Evolutionary conservation across 2,113 vertebrate species (phyloP).

Genomic region (Struthidea cinerea): DNA sequence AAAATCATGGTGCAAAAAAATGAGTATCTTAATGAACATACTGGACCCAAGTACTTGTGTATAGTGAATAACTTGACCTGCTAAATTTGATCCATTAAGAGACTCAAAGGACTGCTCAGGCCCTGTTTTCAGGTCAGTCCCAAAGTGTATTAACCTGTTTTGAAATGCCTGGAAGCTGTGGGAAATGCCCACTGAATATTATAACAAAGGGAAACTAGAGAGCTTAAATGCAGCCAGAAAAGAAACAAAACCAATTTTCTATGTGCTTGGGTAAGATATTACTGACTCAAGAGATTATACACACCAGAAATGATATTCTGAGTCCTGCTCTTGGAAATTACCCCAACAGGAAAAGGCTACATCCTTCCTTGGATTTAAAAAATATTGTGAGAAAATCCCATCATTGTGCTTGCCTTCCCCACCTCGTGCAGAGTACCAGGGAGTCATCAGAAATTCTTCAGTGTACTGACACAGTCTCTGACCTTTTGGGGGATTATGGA

Average conservation of each 20-base stretch:
- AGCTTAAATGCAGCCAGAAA: not conserved
- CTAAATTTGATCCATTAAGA: not conserved
- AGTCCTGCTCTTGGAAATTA: not conserved
- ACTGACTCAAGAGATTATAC: not conserved
- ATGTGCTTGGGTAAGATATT: not conserved
- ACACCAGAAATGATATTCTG: not conserved
- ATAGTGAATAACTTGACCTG: not conserved
- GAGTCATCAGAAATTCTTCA: not conserved
- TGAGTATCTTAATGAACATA: not conserved
- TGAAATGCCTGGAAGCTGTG: not conserved
- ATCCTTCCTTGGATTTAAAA: slow-evolving; percentile 45
- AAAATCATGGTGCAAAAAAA: not conserved
- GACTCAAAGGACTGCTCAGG: not conserved
- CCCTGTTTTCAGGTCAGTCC: not conserved
- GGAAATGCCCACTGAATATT: not conserved
- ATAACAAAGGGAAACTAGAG: not conserved
- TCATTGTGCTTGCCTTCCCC: not conserved
- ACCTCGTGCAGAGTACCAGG: not conserved
- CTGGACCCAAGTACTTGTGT: not conserved
- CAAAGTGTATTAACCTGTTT: not conserved
- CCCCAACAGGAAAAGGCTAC: slow-evolving; percentile 16
- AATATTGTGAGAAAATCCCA: slow-evolving; percentile 3
- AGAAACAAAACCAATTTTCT: not conserved
- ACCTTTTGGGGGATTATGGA: not conserved
- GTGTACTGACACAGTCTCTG: not conserved